Evolutionary conservation across 2,888 invertebrate genomes (phyloP), one percentile per base, ranked within the genome.

Genomic region (Tethea ocularis): DNA sequence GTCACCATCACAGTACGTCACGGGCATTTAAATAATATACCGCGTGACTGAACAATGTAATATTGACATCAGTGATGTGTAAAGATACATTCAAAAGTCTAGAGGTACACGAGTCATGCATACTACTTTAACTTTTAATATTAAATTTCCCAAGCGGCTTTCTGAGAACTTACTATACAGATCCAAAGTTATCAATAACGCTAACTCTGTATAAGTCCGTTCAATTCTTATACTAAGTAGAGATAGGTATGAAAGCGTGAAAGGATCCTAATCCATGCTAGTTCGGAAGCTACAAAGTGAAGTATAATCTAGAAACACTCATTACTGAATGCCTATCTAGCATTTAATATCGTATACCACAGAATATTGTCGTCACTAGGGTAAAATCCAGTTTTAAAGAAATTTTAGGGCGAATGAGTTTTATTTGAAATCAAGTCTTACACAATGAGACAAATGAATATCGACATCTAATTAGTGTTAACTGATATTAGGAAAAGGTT

Each of bases 331-430:
- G 62, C 70, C 72, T 71, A 67, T 64, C 71, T 66, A 65, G 57
- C 70, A 59, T 76, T 74, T 71, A 67, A 68, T 68, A 67, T 72
- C 61, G 62, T 64, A 60, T 63, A 60, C 59, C 66, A 62, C 60
- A 71, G 66, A 71, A 74, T 71, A 71, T 71, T 68, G 69, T 72
- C 65, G 65, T 74, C 67, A 67, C 60, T 59, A 63, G 68, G 62
- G 63, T 64, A 63, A 69, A 78, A 75, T 75, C 71, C 69, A 61
- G 68, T 69, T 75, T 74, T 80, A 80, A 80, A 61, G 54, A 58
- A 57, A 55, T 55, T 52, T 59, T 55, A 52, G 56, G 22, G 51
- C 17, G 24, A 54, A 38, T 7, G 38, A 38, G n/a, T 38, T 6
- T 46, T n/a, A 41, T 17, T 41, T 17, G 17, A 10, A 36, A 36